Percentiles rank a stretch among this genome's conserved stretches.
Evolutionary conservation across 2,888 invertebrate species (phyloP).

Genomic region (Hermaeophaga mercurialis): DNA sequence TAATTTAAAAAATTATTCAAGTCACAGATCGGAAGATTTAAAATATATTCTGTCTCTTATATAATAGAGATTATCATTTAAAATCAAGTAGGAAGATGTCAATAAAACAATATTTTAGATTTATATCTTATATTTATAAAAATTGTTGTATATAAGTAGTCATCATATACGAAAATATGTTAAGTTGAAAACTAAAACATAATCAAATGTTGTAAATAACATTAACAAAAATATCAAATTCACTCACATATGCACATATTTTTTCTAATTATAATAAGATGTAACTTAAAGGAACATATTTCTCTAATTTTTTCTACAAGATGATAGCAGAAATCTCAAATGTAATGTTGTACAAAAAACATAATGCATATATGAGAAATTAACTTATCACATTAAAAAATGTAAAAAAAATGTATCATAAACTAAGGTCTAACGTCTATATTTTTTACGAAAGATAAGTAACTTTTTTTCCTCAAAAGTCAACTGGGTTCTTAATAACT

Average conservation of each 20-base stretch:
- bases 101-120: no score
- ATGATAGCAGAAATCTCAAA: no score
- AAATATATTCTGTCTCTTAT: no score
- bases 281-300: no score
- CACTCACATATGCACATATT: not conserved
- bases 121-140: not conserved
- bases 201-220: not conserved
- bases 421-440: conserved; percentile 8
- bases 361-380: not conserved
- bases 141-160: not conserved
- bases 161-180: not conserved
- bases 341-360: no score
- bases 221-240: not conserved
- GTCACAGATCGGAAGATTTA: no score
- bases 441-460: conserved; percentile 10
- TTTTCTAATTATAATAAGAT: no score
- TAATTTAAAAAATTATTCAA: no score
- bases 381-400: conserved; percentile 6
- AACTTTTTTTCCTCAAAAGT: conserved; percentile 11
- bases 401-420: not conserved
- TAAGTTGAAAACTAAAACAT: not conserved
- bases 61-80: no score
- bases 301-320: no score
- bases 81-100: no score
- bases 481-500: conserved; percentile 2